These are phyloP conservation scores for Atethmia centrago DNA, from an alignment of 2,888 invertebrate species.

Conservation along the genomic window DNA sequence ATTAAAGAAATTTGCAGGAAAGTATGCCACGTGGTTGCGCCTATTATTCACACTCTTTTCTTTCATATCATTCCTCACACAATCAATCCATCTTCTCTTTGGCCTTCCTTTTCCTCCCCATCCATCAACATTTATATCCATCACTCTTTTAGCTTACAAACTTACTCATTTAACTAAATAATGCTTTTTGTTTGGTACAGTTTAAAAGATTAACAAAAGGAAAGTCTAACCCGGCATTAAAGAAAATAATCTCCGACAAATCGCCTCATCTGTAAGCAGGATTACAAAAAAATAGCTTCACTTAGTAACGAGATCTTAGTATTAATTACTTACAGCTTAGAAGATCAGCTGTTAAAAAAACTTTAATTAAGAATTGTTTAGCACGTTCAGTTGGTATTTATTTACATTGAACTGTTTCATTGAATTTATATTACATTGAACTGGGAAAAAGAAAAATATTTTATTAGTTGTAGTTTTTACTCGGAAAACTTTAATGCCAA, in stretches of 20 bases:
- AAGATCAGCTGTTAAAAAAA: constrained; percentile 55
- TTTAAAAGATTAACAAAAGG: constrained; percentile 15
- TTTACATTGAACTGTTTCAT: constrained; percentile 17
- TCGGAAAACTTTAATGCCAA: background rate
- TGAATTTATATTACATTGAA: constrained; percentile 21
- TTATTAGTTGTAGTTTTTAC: background rate
- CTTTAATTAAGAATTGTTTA: constrained; percentile 40
- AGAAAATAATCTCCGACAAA: constrained; percentile 38
- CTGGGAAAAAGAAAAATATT: background rate
- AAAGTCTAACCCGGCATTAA: constrained; percentile 3
- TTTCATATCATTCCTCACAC: background rate
- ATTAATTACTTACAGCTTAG: constrained; percentile 66
- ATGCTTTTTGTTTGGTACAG: background rate
- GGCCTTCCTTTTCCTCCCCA: too few relatives aligned
- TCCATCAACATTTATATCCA: constrained; percentile 1
- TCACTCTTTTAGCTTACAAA: background rate
- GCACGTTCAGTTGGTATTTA: background rate
- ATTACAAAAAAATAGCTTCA: constrained; percentile 62
- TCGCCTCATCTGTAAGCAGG: constrained; percentile 50
- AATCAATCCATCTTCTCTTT: background rate
- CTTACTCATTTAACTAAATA: background rate
- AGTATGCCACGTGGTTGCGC: too few relatives aligned
- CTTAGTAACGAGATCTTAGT: constrained; percentile 66
- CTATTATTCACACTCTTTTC: too few relatives aligned
- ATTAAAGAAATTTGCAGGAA: too few relatives aligned